phyloP scores from a whole-genome alignment of 2,888 invertebrate species.

The Quadroppia sp. region DNA sequence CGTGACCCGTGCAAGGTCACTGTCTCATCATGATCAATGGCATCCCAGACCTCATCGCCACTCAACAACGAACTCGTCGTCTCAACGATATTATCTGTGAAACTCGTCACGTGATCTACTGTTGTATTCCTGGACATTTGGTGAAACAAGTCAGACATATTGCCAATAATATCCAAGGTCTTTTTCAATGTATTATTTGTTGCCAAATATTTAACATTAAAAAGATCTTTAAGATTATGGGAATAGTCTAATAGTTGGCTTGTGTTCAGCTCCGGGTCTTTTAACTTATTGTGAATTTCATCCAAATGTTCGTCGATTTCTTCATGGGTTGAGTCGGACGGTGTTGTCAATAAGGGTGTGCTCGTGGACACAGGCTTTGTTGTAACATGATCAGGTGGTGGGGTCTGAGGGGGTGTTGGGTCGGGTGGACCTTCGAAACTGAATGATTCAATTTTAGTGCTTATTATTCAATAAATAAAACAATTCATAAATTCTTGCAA shows the following conservation, averaged over 20 bases:
- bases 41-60: slow-evolving; percentile 4
- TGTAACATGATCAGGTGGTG: background rate
- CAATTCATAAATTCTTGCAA: no score
- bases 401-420: no score
- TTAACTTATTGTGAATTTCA: background rate
- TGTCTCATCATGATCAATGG: background rate
- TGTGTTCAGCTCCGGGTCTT: background rate
- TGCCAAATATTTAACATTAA: background rate
- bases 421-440: no score
- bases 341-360: background rate
- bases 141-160: no score
- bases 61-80: background rate
- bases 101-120: background rate
- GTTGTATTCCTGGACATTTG: background rate
- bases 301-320: background rate
- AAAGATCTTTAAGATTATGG: background rate
- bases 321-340: background rate
- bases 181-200: background rate
- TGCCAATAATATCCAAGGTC: background rate
- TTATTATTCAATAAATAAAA: no score
- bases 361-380: background rate
- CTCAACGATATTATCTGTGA: slow-evolving; percentile 18
- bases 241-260: background rate
- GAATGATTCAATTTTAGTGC: no score
- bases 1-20: background rate